Percentiles rank a stretch among this genome's conserved stretches.
These are phyloP conservation scores for Andrena fulva DNA, from an alignment of 2,888 invertebrate species.

Conservation along the genomic window DNA sequence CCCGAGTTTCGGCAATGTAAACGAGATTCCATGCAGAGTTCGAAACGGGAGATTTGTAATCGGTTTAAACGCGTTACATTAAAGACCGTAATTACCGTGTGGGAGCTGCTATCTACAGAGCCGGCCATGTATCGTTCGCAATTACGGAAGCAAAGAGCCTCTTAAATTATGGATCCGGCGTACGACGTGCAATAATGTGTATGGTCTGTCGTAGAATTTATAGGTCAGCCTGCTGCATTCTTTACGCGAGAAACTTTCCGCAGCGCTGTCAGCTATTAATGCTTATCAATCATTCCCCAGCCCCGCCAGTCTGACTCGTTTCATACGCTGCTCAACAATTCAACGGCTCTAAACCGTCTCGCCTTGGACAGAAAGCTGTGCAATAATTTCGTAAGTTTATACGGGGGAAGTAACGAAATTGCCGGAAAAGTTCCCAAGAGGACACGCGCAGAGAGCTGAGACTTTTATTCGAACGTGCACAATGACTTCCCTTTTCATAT, in stretches of 20 bases:
- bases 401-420: background rate
- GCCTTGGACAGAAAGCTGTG: background rate
- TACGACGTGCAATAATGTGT: slow-evolving; percentile 50
- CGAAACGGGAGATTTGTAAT: slow-evolving; percentile 31
- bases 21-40: slow-evolving; percentile 28
- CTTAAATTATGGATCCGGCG: slow-evolving; percentile 57
- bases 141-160: slow-evolving; percentile 50
- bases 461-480: slow-evolving; percentile 13
- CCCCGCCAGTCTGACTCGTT: background rate
- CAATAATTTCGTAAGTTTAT: background rate
- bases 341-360: background rate
- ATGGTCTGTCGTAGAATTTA: slow-evolving; percentile 50
- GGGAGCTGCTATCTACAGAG: slow-evolving; percentile 47
- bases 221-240: slow-evolving; percentile 56
- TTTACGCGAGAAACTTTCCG: slow-evolving; percentile 23
- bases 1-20: slow-evolving; percentile 23
- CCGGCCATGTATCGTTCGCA: slow-evolving; percentile 42
- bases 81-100: slow-evolving; percentile 39
- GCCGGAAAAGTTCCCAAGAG: background rate
- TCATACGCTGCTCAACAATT: slow-evolving; percentile 3
- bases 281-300: slow-evolving; percentile 30
- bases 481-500: slow-evolving; percentile 7
- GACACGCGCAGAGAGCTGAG: background rate
- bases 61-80: slow-evolving; percentile 49
- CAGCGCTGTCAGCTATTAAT: slow-evolving; percentile 35